Evolutionary conservation across 1,140 invertebrate genomes (phyloP).

Genomic region (Scaptomyza montana): DNA sequence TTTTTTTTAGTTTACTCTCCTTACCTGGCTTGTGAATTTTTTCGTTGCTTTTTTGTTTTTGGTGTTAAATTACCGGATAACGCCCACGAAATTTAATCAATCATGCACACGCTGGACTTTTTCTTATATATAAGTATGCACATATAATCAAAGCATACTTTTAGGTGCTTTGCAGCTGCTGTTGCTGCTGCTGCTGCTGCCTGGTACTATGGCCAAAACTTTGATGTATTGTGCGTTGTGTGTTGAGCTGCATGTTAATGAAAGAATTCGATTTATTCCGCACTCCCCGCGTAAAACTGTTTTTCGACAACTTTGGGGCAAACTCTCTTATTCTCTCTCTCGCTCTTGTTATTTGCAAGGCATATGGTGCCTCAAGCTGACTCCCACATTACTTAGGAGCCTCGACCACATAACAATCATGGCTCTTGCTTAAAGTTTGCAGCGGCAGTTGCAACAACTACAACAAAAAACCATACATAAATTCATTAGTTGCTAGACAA

Average conservation of each 20-base stretch:
- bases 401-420: slow-evolving; percentile 41
- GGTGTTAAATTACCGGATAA: slow-evolving; percentile 62
- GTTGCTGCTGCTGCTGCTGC: slow-evolving; percentile 13
- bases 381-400: slow-evolving; percentile 8
- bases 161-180: slow-evolving; percentile 66
- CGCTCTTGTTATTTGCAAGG: background rate
- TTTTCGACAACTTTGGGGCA: slow-evolving; percentile 41
- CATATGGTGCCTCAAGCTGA: slow-evolving; percentile 12
- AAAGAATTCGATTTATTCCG: slow-evolving; percentile 56
- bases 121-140: background rate
- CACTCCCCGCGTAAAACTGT: slow-evolving; percentile 28
- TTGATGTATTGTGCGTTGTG: slow-evolving; percentile 65
- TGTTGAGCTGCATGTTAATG: slow-evolving; percentile 54
- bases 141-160: slow-evolving; percentile 54
- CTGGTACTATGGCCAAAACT: slow-evolving; percentile 37
- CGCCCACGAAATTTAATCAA: slow-evolving; percentile 73
- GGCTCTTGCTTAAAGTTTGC: slow-evolving; percentile 39
- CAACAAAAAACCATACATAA: slow-evolving; percentile 53
- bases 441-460: slow-evolving; percentile 11
- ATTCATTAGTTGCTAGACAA: slow-evolving; percentile 73
- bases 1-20: background rate
- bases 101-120: slow-evolving; percentile 60
- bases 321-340: background rate
- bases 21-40: slow-evolving; percentile 15
- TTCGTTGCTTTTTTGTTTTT: slow-evolving; percentile 20